Percentiles rank a stretch among this genome's conserved stretches.
Evolutionary conservation across 2,113 vertebrate species (phyloP).

Genomic region (Centropus bengalensis): DNA sequence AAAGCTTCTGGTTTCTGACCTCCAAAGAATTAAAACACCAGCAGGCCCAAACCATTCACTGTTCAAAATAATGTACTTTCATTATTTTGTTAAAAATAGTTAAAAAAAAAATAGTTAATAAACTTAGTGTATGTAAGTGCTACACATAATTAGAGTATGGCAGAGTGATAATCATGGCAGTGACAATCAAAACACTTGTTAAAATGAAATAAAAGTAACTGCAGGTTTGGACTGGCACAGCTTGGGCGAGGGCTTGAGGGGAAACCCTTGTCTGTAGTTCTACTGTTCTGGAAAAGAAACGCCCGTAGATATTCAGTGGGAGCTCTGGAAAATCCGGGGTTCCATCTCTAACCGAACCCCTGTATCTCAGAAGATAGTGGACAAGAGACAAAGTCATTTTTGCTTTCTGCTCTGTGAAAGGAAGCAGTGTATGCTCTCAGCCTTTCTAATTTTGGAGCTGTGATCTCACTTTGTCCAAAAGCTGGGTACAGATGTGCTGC

Average conservation of each 20-base stretch:
- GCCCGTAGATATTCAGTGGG: background rate
- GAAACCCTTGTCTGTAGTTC: background rate
- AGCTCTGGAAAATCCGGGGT: background rate
- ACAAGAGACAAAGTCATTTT: background rate
- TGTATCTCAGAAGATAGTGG: background rate
- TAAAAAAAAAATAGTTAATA: too few relatives aligned
- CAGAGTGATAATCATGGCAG: background rate
- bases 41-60: background rate
- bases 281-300: background rate
- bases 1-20: background rate
- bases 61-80: background rate
- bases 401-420: constrained; percentile 25
- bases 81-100: too few relatives aligned
- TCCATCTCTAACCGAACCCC: background rate
- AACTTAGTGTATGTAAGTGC: background rate
- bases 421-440: background rate
- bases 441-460: background rate
- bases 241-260: background rate
- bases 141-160: background rate
- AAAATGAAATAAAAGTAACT: background rate
- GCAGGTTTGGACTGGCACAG: background rate
- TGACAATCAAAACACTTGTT: background rate
- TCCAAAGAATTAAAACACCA: background rate
- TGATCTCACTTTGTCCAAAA: background rate
- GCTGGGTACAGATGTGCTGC: background rate